Base-by-base conservation (phyloP, 2,113 vertebrate genomes). In the Paramormyrops kingsleyae region DNA sequence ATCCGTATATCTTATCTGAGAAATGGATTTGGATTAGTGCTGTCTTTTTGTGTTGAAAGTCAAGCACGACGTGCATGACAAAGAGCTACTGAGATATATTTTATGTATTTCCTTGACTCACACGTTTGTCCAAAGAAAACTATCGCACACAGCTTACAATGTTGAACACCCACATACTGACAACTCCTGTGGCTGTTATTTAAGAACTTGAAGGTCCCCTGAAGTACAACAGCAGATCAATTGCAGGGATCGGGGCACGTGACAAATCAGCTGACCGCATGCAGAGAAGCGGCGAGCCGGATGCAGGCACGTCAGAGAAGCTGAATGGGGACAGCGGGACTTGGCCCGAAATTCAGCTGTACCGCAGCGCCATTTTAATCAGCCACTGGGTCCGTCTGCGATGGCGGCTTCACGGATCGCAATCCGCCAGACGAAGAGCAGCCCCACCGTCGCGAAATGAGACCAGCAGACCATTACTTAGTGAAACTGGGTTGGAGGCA, bases 391-490 rank as follows among this genome's bases (percentile, higher is more conserved):
- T 39, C 47, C 89, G 21, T 21, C 50, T 46, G 90, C 49, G 70
- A 39, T 62, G 47, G 6, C 13, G 66, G 27, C 74, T 77, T 90
- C 66, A 50, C 9, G 70, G 19, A 27, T 1, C 44, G 27, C 87
- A 4, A 0, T 62, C 39, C 80, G 49, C 44, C 49, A 89, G 89
- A 88, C 47, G 77, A 83, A 50, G 74, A 44, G 52, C 56, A 24
- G 27, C 66, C 31, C 49, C 62, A 31, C 24, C 44, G 24, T 50
- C 80, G 4, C 8, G 44, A 89, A 52, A 89, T 89, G 52, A 85
- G 44, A 85, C 35, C 88, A 86, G 56, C 50, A 86, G 83, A 66
- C 80, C 9, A 42, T 89, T 74, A 21, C 27, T 84, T 24, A 87
- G 35, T 50, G 44, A 74, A 31, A 47, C 59, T 50, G 59, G 89